phyloP scores from a whole-genome alignment of 2,888 invertebrate genomes.

The Brachylomia viminalis region DNA sequence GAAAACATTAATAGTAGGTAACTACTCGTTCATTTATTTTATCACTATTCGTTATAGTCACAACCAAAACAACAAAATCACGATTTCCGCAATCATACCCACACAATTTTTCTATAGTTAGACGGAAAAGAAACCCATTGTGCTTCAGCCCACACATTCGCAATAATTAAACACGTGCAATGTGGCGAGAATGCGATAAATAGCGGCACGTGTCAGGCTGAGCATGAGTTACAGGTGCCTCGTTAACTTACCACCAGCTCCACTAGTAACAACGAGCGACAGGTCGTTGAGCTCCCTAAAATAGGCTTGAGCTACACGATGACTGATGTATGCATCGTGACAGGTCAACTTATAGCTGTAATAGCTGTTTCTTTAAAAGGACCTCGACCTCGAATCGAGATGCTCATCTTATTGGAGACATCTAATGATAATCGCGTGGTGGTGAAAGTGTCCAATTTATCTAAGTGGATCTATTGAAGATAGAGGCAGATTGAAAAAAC shows the following conservation, averaged over 20 bases:
- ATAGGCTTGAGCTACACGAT: constrained; percentile 12
- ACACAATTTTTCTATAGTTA: constrained; percentile 1
- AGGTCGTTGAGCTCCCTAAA: constrained; percentile 30
- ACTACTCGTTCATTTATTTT: neutral
- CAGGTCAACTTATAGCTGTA: neutral
- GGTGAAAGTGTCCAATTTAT: neutral
- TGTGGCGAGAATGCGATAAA: constrained; percentile 54
- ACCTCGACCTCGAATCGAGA: neutral
- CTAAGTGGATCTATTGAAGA: neutral
- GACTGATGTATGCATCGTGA: neutral
- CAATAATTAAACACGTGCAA: constrained; percentile 53
- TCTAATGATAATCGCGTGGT: neutral
- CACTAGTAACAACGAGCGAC: constrained; percentile 1
- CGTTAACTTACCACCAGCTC: constrained; percentile 23
- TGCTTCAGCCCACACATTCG: constrained; percentile 33
- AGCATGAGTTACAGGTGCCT: constrained; percentile 55
- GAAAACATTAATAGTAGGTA: neutral
- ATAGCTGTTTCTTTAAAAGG: neutral
- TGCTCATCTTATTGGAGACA: neutral
- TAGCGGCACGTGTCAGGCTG: constrained; percentile 51
- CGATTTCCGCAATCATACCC: neutral
- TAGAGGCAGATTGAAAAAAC: neutral
- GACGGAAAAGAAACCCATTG: constrained; percentile 17
- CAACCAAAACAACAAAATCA: neutral
- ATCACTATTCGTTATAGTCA: neutral